These are phyloP conservation scores for Takifugu rubripes DNA, from an alignment of 2,797 vertebrate species.

Conservation along the genomic window DNA sequence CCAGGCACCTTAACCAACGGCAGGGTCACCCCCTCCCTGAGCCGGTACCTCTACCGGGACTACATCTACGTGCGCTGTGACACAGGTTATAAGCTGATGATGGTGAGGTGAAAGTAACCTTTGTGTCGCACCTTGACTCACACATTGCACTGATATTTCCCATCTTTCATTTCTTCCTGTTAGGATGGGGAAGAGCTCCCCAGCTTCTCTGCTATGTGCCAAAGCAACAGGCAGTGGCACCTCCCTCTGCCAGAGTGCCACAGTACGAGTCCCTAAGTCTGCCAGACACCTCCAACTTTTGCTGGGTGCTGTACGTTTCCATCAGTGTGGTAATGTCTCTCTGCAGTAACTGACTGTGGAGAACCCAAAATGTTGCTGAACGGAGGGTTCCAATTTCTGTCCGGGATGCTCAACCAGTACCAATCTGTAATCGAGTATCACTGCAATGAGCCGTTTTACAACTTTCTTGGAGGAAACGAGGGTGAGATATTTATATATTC, in stretches of 20 bases:
- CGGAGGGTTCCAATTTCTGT: constrained; percentile 56
- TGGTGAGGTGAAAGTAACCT: constrained; percentile 49
- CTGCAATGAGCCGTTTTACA: constrained; percentile 72
- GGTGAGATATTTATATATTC: constrained; percentile 37
- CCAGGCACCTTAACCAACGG: constrained; percentile 55
- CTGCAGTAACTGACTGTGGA: constrained; percentile 75
- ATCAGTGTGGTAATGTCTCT: constrained; percentile 2
- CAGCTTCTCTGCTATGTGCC: constrained; percentile 81
- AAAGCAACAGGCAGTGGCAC: constrained; percentile 84
- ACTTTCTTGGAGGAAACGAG: constrained; percentile 9
- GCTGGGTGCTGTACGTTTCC: neutral
- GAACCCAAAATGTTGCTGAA: constrained; percentile 65
- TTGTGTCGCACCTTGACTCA: neutral
- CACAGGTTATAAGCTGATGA: constrained; percentile 75
- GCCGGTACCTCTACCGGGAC: constrained; percentile 72
- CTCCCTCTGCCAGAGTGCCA: constrained; percentile 82
- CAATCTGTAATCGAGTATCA: constrained; percentile 66
- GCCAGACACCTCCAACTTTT: neutral
- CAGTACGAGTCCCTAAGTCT: constrained; percentile 70
- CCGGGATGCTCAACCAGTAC: constrained; percentile 64
- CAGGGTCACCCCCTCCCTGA: constrained; percentile 60
- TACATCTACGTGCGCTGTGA: constrained; percentile 73
- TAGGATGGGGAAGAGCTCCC: constrained; percentile 68
- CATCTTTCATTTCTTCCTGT: neutral
- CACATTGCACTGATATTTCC: neutral